These are phyloP conservation scores for Ochlodes sylvanus DNA, from an alignment of 2,888 invertebrate species.

Conservation along the genomic window DNA sequence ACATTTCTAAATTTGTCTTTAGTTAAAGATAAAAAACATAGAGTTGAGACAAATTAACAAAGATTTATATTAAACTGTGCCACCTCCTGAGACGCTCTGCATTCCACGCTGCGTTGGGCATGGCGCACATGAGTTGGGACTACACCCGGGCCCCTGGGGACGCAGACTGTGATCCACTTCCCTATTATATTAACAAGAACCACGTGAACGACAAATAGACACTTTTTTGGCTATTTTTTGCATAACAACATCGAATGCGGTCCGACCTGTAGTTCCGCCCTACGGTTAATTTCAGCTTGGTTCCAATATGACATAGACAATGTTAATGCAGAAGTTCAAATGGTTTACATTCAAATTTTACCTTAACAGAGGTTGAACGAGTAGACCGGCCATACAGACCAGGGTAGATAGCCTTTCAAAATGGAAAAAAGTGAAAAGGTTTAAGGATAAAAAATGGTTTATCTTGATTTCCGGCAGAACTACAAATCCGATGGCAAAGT, in stretches of 20 bases:
- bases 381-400: too few species aligned
- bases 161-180: constrained; percentile 48
- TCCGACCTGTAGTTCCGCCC: constrained; percentile 61
- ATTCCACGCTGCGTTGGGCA: too few species aligned
- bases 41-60: constrained; percentile 1
- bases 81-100: constrained; percentile 3
- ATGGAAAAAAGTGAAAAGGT: too few species aligned
- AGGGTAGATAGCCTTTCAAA: too few species aligned
- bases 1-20: not conserved
- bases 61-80: constrained; percentile 11
- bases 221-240: constrained; percentile 50
- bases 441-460: too few species aligned
- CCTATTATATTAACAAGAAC: constrained; percentile 65
- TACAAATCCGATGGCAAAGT: too few species aligned
- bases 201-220: constrained; percentile 59
- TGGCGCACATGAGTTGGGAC: constrained; percentile 31
- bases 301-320: constrained; percentile 44
- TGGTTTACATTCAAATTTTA: not conserved
- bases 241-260: constrained; percentile 43
- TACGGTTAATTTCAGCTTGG: constrained; percentile 56
- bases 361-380: too few species aligned
- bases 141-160: constrained; percentile 41
- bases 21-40: not conserved
- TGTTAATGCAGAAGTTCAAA: constrained; percentile 7
- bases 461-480: too few species aligned